Conservation (phyloP, 2,888 invertebrate genomes). For the Anticlea derivata region DNA sequence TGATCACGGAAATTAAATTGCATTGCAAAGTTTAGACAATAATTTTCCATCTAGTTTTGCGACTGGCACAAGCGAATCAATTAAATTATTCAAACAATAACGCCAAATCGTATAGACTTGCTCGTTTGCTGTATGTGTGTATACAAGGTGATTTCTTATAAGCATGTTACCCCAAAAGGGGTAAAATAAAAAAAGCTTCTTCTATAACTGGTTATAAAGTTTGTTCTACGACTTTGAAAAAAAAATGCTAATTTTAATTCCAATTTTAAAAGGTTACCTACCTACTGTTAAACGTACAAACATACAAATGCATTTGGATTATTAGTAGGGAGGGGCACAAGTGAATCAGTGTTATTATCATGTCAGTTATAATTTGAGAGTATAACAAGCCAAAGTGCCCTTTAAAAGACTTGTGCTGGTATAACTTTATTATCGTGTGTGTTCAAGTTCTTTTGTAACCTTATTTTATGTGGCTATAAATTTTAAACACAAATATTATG, state of each 20-base stretch:
- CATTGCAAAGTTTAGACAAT: background rate
- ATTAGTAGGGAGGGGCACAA: constrained; percentile 50
- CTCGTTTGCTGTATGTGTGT: too few relatives aligned
- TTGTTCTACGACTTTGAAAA: too few relatives aligned
- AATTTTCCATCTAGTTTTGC: too few relatives aligned
- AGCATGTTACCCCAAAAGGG: too few relatives aligned
- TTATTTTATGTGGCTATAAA: constrained; percentile 5
- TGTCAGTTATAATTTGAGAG: constrained; percentile 75
- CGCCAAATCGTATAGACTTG: too few relatives aligned
- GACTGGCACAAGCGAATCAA: too few relatives aligned
- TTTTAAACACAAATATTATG: background rate
- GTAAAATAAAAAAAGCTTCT: too few relatives aligned
- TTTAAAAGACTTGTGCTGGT: constrained; percentile 49
- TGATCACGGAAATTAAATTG: background rate
- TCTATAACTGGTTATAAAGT: too few relatives aligned
- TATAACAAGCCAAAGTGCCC: constrained; percentile 53
- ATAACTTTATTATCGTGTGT: constrained; percentile 32
- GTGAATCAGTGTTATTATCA: constrained; percentile 78
- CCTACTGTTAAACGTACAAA: constrained; percentile 1
- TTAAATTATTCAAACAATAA: too few relatives aligned
- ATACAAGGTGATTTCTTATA: too few relatives aligned
- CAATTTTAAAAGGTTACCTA: background rate
- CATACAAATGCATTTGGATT: background rate
- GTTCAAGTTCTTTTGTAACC: constrained; percentile 7
- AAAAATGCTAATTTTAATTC: too few relatives aligned